phyloP scores from a whole-genome alignment of 2,888 invertebrate species.

The Anagyrus pseudococci region DNA sequence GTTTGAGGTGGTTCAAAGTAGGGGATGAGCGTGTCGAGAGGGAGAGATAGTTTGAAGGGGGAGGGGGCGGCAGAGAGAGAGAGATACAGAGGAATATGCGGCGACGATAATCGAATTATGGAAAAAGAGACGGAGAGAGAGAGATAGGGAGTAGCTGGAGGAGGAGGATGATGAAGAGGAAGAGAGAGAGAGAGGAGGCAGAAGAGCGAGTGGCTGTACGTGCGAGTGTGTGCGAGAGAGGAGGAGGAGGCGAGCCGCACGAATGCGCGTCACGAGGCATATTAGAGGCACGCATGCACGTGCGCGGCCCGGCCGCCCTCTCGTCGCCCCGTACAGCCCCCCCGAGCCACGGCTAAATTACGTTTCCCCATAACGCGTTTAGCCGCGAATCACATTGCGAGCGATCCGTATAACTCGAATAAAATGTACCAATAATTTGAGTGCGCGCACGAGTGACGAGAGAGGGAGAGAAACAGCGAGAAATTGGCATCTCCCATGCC shows the following conservation, averaged over 20 bases:
- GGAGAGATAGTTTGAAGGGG: too few species aligned
- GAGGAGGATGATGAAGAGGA: neutral
- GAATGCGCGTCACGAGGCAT: constrained; percentile 48
- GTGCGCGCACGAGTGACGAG: neutral
- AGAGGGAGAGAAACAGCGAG: too few species aligned
- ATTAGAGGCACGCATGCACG: constrained; percentile 41
- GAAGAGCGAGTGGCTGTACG: too few species aligned
- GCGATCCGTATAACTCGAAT: constrained; percentile 59
- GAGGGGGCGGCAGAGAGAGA: neutral
- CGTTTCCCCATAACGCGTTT: constrained; percentile 58
- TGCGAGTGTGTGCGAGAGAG: too few species aligned
- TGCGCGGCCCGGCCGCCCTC: neutral
- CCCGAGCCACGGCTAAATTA: constrained; percentile 53
- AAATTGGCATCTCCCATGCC: too few species aligned
- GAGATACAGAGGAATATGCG: constrained; percentile 16
- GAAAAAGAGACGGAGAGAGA: too few species aligned
- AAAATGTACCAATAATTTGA: constrained; percentile 50
- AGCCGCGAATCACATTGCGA: constrained; percentile 59
- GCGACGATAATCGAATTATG: constrained; percentile 28
- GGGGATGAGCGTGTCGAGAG: too few species aligned
- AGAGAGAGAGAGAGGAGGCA: neutral
- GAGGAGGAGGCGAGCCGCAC: constrained; percentile 20
- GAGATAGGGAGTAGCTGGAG: too few species aligned
- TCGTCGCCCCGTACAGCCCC: constrained; percentile 19
- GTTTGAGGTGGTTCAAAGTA: too few species aligned